Evolutionary conservation across 2,888 invertebrate genomes (phyloP).

Genomic region (Pocota personata): DNA sequence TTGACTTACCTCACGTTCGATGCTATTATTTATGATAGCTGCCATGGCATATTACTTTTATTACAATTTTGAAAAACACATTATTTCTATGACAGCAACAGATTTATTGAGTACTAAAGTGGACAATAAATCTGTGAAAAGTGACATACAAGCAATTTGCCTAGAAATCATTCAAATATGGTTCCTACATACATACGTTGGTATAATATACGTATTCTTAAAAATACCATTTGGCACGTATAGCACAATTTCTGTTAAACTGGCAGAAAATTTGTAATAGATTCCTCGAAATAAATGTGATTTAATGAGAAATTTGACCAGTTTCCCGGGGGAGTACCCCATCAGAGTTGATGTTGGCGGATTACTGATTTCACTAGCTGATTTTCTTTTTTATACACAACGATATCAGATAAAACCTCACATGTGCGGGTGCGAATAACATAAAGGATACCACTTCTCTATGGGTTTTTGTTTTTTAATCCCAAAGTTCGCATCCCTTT

Average conservation of each 20-base stretch:
- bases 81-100: not conserved
- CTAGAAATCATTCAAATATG: not conserved
- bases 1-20: too few species aligned
- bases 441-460: not conserved
- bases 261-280: slow-evolving; percentile 30
- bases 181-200: not conserved
- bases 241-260: not conserved
- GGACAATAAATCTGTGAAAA: not conserved
- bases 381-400: not conserved
- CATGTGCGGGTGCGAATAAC: not conserved
- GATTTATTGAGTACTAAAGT: slow-evolving; percentile 15
- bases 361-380: not conserved
- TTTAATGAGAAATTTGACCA: slow-evolving; percentile 25
- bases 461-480: not conserved
- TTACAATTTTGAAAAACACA: not conserved
- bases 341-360: not conserved
- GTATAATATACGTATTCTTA: not conserved
- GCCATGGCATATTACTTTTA: too few species aligned
- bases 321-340: not conserved
- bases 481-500: slow-evolving; percentile 17
- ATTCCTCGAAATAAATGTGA: slow-evolving; percentile 27
- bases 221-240: not conserved
- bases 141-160: not conserved
- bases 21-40: too few species aligned
- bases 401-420: not conserved